Percentiles rank a stretch among this genome's conserved stretches.
Evolutionary conservation across 2,797 vertebrate genomes (phyloP).

Genomic region (Pterois miles): DNA sequence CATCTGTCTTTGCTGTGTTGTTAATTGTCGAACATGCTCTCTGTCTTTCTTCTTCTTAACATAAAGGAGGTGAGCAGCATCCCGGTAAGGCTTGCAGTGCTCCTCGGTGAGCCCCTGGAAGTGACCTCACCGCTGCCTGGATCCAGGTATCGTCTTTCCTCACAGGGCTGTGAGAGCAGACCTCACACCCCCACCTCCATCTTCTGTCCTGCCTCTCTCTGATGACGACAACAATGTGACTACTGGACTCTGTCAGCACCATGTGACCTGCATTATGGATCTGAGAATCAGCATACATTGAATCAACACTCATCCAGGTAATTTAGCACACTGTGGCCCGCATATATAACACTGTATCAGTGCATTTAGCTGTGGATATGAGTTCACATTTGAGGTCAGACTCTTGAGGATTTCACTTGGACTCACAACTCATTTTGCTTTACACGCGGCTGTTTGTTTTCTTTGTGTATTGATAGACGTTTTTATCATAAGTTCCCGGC

Average conservation of each 20-base stretch:
- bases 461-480: neutral
- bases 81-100: conserved; percentile 10
- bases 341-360: neutral
- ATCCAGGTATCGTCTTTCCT: conserved; percentile 16
- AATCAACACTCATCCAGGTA: conserved; percentile 78
- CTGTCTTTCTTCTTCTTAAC: conserved; percentile 22
- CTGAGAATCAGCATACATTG: conserved; percentile 68
- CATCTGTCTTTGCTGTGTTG: conserved; percentile 5
- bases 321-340: neutral
- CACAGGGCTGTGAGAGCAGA: conserved; percentile 10
- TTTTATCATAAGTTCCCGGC: neutral
- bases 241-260: conserved; percentile 48
- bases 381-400: neutral
- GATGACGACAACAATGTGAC: conserved; percentile 70
- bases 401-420: neutral
- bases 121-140: conserved; percentile 7
- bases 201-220: conserved; percentile 14
- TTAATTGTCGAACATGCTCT: conserved; percentile 41
- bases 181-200: neutral
- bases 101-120: conserved; percentile 25
- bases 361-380: neutral
- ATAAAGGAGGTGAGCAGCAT: conserved; percentile 54
- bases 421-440: neutral
- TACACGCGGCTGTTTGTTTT: neutral
- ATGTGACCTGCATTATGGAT: conserved; percentile 78